phyloP scores from a whole-genome alignment of 2,113 vertebrate genomes.

The Meriones unguiculatus region DNA sequence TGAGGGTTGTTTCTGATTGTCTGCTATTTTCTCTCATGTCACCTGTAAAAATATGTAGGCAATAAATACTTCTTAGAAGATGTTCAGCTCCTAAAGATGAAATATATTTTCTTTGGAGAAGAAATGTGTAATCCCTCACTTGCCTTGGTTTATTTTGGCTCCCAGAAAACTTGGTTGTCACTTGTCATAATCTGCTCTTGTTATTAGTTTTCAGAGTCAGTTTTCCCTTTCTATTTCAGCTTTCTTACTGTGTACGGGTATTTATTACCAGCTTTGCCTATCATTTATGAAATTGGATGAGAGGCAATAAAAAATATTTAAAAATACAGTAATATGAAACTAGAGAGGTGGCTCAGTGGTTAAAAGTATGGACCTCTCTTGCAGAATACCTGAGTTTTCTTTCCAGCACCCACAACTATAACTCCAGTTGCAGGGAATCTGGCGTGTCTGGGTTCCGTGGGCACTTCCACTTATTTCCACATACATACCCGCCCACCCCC shows the following conservation, averaged over 20 bases:
- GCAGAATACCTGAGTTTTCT: not conserved
- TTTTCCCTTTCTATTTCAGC: not conserved
- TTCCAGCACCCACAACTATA: not conserved
- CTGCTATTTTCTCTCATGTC: not conserved
- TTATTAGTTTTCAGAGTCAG: not conserved
- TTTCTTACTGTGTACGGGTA: not conserved
- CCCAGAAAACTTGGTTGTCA: not conserved
- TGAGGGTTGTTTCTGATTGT: slow-evolving; percentile 7
- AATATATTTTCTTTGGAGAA: slow-evolving; percentile 31
- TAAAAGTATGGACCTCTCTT: not conserved
- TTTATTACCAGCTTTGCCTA: not conserved
- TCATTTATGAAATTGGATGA: slow-evolving; percentile 27
- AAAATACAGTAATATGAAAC: not conserved
- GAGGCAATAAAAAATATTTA: slow-evolving; percentile 22
- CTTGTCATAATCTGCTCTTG: not conserved
- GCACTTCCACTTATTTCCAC: not conserved
- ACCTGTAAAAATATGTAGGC: slow-evolving; percentile 1
- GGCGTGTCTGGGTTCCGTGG: not conserved
- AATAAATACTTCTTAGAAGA: slow-evolving; percentile 28
- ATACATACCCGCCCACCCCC: not conserved
- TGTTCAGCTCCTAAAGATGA: not conserved
- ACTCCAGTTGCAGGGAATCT: no score
- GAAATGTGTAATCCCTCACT: not conserved
- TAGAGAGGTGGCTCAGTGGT: not conserved
- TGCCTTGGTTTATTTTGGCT: slow-evolving; percentile 13